A percentile compares a stretch with the other conserved stretches of the same genome.
Evolutionary conservation across 2,797 vertebrate genomes (phyloP).

Genomic region (Sarcoramphus papa): DNA sequence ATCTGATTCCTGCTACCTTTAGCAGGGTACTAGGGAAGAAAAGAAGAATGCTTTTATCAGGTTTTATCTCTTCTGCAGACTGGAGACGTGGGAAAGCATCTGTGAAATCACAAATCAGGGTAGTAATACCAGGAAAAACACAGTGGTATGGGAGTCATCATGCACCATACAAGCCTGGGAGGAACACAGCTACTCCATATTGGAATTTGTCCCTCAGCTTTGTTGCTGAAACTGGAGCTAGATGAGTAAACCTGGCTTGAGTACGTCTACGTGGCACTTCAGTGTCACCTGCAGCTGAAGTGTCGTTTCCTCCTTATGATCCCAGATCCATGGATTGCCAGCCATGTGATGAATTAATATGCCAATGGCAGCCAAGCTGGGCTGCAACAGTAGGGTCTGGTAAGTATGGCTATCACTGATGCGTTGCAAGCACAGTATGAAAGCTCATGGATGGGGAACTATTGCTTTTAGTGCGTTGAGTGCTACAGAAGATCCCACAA

Average conservation of each 20-base stretch:
- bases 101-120: neutral
- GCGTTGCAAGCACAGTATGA: fast-evolving
- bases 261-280: neutral
- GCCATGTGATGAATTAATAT: neutral
- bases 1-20: neutral
- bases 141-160: neutral
- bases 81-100: neutral
- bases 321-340: neutral
- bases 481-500: neutral
- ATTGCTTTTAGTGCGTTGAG: neutral
- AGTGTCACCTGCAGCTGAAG: neutral
- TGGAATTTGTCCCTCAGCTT: neutral
- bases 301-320: neutral
- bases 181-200: neutral
- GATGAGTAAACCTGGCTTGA: neutral
- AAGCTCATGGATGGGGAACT: neutral
- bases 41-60: neutral
- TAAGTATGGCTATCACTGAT: neutral
- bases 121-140: fast-evolving
- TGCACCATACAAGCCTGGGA: neutral
- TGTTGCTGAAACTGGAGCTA: neutral
- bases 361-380: neutral
- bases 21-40: neutral
- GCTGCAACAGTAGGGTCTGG: neutral
- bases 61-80: neutral